Evolutionary conservation across 2,888 invertebrate species (phyloP).

Genomic region (Scaeva pyrastri): DNA sequence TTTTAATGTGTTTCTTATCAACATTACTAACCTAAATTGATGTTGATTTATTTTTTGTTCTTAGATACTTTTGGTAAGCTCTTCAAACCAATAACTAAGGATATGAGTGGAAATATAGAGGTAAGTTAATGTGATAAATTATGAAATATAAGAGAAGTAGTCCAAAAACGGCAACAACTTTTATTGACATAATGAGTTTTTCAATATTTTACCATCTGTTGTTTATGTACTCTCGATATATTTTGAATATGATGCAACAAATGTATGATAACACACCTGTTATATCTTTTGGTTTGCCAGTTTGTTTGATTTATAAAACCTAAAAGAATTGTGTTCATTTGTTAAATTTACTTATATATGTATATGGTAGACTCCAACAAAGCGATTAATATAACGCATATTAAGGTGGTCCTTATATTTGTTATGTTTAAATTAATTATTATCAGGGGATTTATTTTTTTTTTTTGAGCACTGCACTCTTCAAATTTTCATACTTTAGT

Average conservation of each 20-base stretch:
- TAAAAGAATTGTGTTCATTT: too few relatives aligned
- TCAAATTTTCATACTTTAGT: too few relatives aligned
- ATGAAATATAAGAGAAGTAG: background rate
- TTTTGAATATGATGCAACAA: background rate
- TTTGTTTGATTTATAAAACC: too few relatives aligned
- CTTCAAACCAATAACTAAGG: slow-evolving; percentile 90
- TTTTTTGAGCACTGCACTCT: too few relatives aligned
- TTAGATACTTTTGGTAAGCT: slow-evolving; percentile 90
- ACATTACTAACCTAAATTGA: background rate
- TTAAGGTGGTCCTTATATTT: too few relatives aligned
- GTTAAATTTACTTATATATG: too few relatives aligned
- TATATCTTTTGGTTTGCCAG: background rate
- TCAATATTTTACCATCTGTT: background rate
- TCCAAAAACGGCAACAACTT: background rate
- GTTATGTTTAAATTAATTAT: too few relatives aligned
- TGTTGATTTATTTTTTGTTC: slow-evolving; percentile 74
- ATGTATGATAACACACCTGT: too few relatives aligned
- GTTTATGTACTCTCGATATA: background rate
- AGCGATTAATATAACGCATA: too few relatives aligned
- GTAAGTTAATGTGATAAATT: slow-evolving; percentile 84
- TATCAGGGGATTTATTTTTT: too few relatives aligned
- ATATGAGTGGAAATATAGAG: slow-evolving; percentile 91
- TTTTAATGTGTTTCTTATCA: slow-evolving; percentile 7
- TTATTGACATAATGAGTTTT: background rate
- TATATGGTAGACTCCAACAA: too few relatives aligned